phyloP scores from a whole-genome alignment of 2,888 invertebrate genomes.

The Ceratothoa steindachneri region DNA sequence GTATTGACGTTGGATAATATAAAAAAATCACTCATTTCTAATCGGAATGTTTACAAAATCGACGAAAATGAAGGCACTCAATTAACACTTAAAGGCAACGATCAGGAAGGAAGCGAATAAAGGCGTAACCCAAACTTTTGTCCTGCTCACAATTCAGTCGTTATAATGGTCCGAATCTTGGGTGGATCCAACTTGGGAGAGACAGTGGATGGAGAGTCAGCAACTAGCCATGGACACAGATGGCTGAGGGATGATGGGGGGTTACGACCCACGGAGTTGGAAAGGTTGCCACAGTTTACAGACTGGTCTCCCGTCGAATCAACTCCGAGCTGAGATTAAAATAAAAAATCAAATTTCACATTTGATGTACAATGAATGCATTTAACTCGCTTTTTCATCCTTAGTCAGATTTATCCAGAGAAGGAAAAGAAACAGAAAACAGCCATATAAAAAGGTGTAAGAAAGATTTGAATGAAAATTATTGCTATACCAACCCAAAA shows the following conservation, averaged over 20 bases:
- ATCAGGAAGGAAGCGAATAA: too few species aligned
- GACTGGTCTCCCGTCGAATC: constrained; percentile 26
- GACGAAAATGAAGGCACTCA: neutral
- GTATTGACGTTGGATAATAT: too few species aligned
- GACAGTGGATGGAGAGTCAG: constrained; percentile 20
- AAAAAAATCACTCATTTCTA: too few species aligned
- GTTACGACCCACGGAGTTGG: neutral
- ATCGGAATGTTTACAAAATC: too few species aligned
- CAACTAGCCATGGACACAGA: constrained; percentile 40
- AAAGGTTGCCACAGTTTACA: constrained; percentile 12
- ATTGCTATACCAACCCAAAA: too few species aligned
- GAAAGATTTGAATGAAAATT: too few species aligned
- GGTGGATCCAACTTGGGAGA: constrained; percentile 17
- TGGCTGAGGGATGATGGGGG: constrained; percentile 21
- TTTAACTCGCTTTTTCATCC: too few species aligned
- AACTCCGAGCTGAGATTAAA: neutral
- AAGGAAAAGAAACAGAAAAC: too few species aligned
- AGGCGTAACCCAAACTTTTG: neutral
- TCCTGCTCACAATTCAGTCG: constrained; percentile 29
- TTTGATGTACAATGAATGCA: too few species aligned
- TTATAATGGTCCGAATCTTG: constrained; percentile 35
- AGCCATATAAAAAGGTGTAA: too few species aligned
- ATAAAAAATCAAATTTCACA: too few species aligned
- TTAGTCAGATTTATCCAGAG: too few species aligned
- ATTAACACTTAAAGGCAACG: neutral